Evolutionary conservation across 2,888 invertebrate genomes (phyloP), one percentile per base, ranked within the genome.

Genomic region (Pandemis heparana): DNA sequence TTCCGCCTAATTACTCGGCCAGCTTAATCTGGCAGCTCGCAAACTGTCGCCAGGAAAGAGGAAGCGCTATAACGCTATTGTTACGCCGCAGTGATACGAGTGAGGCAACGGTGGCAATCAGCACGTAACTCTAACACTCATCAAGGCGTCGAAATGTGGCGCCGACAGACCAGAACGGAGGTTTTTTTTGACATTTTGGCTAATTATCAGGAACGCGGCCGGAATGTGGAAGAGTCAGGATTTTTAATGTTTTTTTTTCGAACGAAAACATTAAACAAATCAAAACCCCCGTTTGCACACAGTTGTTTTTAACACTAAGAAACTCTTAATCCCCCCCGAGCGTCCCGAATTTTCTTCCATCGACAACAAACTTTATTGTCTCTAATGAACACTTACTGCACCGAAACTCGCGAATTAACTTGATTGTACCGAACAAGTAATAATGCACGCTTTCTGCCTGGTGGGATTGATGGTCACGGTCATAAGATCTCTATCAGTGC

Each of bases 121-220:
- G 61, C 64, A 48, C 71, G 76, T 70, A 32, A 32, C 23, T 32
- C 23, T 32, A 64, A 71, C 43, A 41, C 51, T 46, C 4, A 6
- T 43, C 39, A n/a, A 8, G 56, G 56, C 56, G 23, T 1, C 14
- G 46, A 9, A 56, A 56, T 56, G 56, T 10, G 56, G 67, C 67
- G 60, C 10, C n/a, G n/a, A n/a, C n/a, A n/a, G n/a, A n/a, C n/a
- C n/a, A n/a, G n/a, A n/a, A n/a, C n/a, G n/a, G n/a, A n/a, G n/a
- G n/a, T n/a, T n/a, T n/a, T n/a, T n/a, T n/a, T n/a, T n/a, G n/a
- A n/a, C n/a, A n/a, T n/a, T n/a, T n/a, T n/a, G n/a, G n/a, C n/a
- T n/a, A n/a, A n/a, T n/a, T n/a, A n/a, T n/a, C n/a, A n/a, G n/a
- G n/a, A n/a, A n/a, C n/a, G n/a, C n/a, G n/a, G n/a, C n/a, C n/a